Percentiles rank a stretch among this genome's conserved stretches.
Conservation (phyloP, 37 sponge, comb jelly and placozoan species). For the Aphrocallistes beatrix region DNA sequence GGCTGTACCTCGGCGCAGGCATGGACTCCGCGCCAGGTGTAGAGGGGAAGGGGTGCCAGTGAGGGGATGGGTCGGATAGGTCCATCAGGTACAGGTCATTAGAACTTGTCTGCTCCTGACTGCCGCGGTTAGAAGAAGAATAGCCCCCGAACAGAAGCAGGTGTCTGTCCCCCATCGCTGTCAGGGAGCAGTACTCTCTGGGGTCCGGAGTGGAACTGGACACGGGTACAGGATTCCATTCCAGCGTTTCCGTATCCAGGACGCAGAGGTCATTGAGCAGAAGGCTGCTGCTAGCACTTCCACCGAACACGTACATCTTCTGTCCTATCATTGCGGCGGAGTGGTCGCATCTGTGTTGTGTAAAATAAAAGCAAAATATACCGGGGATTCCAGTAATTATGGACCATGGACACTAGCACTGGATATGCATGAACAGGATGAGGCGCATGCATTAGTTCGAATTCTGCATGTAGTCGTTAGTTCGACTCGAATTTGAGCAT, state of each 20-base stretch:
- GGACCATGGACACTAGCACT: too few relatives aligned
- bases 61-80: background rate
- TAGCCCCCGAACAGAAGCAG: background rate
- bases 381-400: background rate
- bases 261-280: slow-evolving; percentile 6
- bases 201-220: background rate
- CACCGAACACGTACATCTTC: slow-evolving; percentile 19
- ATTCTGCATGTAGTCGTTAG: too few relatives aligned
- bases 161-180: background rate
- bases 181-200: background rate
- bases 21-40: background rate
- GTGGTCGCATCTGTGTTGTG: slow-evolving; percentile 13
- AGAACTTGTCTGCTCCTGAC: background rate
- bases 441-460: too few relatives aligned
- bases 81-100: background rate
- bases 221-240: background rate
- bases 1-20: background rate
- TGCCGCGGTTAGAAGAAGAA: background rate
- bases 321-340: background rate
- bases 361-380: too few relatives aligned
- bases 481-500: too few relatives aligned
- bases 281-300: background rate
- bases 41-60: background rate
- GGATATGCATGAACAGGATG: too few relatives aligned
- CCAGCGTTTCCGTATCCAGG: background rate